Evolutionary conservation across 2,113 vertebrate species (phyloP).

Genomic region (Tiliqua scincoides): DNA sequence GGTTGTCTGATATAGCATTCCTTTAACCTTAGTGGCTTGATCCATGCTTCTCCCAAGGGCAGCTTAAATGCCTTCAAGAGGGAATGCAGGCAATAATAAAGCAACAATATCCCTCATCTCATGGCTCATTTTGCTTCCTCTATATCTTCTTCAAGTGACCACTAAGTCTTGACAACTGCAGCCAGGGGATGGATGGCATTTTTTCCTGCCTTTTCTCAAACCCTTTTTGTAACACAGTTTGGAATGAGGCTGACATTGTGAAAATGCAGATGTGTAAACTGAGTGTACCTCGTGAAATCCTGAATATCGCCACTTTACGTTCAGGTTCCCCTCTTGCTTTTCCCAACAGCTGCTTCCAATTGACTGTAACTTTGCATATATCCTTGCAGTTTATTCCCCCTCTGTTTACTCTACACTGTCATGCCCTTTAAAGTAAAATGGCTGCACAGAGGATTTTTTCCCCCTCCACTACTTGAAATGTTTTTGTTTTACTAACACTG

Average conservation of each 20-base stretch:
- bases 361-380: conserved; percentile 63
- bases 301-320: conserved; percentile 32
- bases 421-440: conserved; percentile 70
- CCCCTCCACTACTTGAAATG: conserved; percentile 61
- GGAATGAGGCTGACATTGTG: background rate
- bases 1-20: background rate
- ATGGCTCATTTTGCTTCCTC: background rate
- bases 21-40: background rate
- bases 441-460: conserved; percentile 64
- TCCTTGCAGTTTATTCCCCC: conserved; percentile 68
- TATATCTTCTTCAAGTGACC: background rate
- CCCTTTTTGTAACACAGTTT: conserved; percentile 6
- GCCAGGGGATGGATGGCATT: background rate
- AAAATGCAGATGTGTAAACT: conserved; percentile 46
- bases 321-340: conserved; percentile 49
- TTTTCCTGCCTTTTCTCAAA: conserved; percentile 6
- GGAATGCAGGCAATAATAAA: background rate
- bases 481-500: conserved; percentile 73
- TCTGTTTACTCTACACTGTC: conserved; percentile 67
- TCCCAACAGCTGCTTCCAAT: conserved; percentile 71
- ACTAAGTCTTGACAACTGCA: background rate
- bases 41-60: background rate
- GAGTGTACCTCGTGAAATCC: conserved; percentile 2
- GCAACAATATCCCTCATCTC: background rate
- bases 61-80: background rate